Percentiles rank a stretch among this genome's conserved stretches.
These are phyloP conservation scores for Netelia fuscicornis DNA, from an alignment of 2,888 invertebrate genomes.

Conservation along the genomic window DNA sequence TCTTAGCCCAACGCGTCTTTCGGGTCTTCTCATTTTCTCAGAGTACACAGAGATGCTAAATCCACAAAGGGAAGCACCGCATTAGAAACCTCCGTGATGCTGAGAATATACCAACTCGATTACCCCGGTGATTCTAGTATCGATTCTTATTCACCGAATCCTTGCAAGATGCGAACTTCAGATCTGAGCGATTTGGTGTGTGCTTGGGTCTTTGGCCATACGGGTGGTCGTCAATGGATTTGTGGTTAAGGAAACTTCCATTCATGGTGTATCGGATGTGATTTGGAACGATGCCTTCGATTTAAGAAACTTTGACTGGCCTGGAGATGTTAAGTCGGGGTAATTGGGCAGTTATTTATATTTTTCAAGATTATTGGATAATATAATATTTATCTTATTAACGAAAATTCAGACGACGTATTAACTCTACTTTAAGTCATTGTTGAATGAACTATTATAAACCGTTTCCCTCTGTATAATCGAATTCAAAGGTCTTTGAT, in stretches of 20 bases:
- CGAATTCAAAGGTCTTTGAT: neutral
- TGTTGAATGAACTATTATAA: neutral
- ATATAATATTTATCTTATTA: too few species aligned
- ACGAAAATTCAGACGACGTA: too few species aligned
- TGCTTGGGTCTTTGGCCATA: neutral
- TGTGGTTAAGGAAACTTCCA: neutral
- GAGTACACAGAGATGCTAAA: slow-evolving; percentile 26
- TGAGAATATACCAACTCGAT: slow-evolving; percentile 10
- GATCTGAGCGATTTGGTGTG: neutral
- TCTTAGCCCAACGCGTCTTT: slow-evolving; percentile 18
- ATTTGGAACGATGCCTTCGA: neutral
- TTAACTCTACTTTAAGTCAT: too few species aligned
- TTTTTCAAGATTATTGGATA: too few species aligned
- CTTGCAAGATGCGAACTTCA: neutral
- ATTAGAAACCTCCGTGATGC: slow-evolving; percentile 14
- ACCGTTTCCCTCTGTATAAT: neutral
- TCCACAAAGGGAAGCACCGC: slow-evolving; percentile 5
- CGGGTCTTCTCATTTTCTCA: slow-evolving; percentile 6
- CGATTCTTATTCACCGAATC: slow-evolving; percentile 6
- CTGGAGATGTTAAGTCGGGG: too few species aligned
- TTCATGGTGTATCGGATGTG: neutral
- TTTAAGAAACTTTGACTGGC: too few species aligned
- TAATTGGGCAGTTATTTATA: too few species aligned
- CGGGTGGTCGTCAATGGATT: neutral
- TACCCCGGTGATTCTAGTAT: neutral